Evolutionary conservation across 2,888 invertebrate species (phyloP), one percentile per base, ranked within the genome.

Genomic region (Artemia sinica): DNA sequence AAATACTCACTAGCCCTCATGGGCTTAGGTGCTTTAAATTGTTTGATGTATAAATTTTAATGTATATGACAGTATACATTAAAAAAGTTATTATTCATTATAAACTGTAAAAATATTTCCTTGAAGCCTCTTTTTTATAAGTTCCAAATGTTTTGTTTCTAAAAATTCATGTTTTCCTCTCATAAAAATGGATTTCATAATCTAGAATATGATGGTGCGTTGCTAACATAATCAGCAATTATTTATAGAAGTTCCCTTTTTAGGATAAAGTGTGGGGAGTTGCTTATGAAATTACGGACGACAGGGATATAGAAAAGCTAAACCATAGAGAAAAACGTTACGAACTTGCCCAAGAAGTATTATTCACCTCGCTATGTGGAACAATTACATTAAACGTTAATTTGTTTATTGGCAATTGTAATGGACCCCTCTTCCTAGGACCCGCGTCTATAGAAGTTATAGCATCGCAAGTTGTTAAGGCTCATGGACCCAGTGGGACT

Each of bases 401-500:
- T 6, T 41, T 50, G 18, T 70, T 51, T 65, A n/a, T 69, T 18
- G 70, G 68, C 51, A 58, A 67, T 48, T 13, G 8, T 14, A n/a
- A 8, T 28, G 70, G 70, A 18, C 52, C 51, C 12, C 68, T 70
- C 8, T 70, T 68, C 52, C 49, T 70, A 8, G 91, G 90, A 3
- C 83, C 84, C 72, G 87, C 88, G n/a, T 81, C 87, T 73, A 77
- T 88, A 71, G 83, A 86, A 68, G 83, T 82, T 9, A 90, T 96
- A 74, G 94, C 93, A 0, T 78, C 81, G 52, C 89, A 92, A 79
- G 87, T 96, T 51, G 80, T 84, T 48, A 79, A 79, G 28, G 83
- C 85, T 13, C 79, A 80, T 18, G 96, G 96, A 0, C 88, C 89
- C 0, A 94, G 94, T 77, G 96, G 96, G 0, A 78, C 86, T 0